Base-by-base conservation (phyloP, 2,888 invertebrate genomes). In the Platycheirus albimanus region DNA sequence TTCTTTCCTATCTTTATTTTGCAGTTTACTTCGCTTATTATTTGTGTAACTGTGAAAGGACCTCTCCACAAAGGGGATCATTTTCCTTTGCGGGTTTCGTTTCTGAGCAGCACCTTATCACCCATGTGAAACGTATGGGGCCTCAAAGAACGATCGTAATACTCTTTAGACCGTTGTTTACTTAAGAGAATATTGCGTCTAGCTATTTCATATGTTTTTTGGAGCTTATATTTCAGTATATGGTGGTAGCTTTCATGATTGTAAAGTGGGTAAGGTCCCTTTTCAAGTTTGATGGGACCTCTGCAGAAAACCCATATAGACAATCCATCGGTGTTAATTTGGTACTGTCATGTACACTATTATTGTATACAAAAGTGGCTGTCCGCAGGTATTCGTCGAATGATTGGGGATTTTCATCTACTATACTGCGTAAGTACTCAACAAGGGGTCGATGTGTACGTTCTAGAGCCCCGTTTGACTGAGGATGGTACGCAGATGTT, bases 321-420 rank as follows among this genome's bases (percentile, higher is more conserved):
- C n/a, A n/a, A n/a, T n/a, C n/a, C n/a, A n/a, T n/a, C n/a, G n/a
- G n/a, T n/a, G n/a, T n/a, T n/a, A n/a, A n/a, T n/a, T n/a, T n/a
- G n/a, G n/a, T n/a, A n/a, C n/a, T n/a, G n/a, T n/a, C n/a, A n/a
- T n/a, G 43, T 13, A 5, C 5, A 17, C 43, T 43, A 17, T 43
- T 43, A 43, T 43, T 43, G 8, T 43, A 43, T 17, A 43, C 43
- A n/a, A 43, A 43, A 6, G 43, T 43, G 15, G 43, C 43, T 43
- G 43, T n/a, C 4, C 43, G 13, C 13, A n/a, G n/a, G 17, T 17
- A 43, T n/a, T 43, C 10, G 43, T 43, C 43, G 10, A 6, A 43
- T 43, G 43, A 43, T 17, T 43, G 13, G 43, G 43, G 43, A n/a
- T n/a, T 43, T 13, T 41, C 41, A 41, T 41, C 41, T 4, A 13